A percentile compares a stretch with the other conserved stretches of the same genome.
Evolutionary conservation across 2,888 invertebrate species (phyloP).

Genomic region (Listrodromus nycthemerus): DNA sequence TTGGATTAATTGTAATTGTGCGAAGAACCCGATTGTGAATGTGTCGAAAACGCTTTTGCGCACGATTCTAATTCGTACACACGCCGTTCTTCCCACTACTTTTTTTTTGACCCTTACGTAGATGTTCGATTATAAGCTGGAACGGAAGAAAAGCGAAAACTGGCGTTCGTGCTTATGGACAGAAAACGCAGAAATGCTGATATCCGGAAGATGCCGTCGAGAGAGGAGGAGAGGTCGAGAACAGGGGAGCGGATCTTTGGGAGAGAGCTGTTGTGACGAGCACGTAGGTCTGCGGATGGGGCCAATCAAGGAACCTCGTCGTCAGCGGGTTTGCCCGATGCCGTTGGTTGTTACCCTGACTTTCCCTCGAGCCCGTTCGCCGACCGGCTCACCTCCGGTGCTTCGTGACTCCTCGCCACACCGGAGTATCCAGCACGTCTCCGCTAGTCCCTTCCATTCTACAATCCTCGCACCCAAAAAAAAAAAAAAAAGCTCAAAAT

Average conservation of each 20-base stretch:
- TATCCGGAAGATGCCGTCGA: conserved; percentile 39
- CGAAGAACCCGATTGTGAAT: no score
- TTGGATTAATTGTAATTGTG: no score
- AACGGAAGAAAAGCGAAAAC: conserved; percentile 14
- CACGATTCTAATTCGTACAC: no score
- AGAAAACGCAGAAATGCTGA: conserved; percentile 51
- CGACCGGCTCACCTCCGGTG: conserved; percentile 51
- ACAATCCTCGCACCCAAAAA: conserved; percentile 6
- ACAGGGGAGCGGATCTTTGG: conserved; percentile 67
- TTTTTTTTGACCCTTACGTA: neutral
- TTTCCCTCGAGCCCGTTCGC: conserved; percentile 69
- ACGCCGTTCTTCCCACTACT: no score
- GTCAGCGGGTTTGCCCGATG: conserved; percentile 81
- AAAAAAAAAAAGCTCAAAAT: neutral
- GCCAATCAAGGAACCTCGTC: conserved; percentile 82
- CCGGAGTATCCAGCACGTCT: conserved; percentile 46
- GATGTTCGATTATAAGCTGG: neutral
- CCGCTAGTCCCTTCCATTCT: conserved; percentile 23
- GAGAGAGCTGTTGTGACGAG: conserved; percentile 83
- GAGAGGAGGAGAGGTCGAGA: conserved; percentile 48
- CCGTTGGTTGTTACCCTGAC: conserved; percentile 79
- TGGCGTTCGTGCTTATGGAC: conserved; percentile 49
- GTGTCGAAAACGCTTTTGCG: no score
- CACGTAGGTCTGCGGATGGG: conserved; percentile 84
- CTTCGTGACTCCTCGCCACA: conserved; percentile 74